Conservation (phyloP, 2,888 invertebrate genomes). For the Catocala fraxini region DNA sequence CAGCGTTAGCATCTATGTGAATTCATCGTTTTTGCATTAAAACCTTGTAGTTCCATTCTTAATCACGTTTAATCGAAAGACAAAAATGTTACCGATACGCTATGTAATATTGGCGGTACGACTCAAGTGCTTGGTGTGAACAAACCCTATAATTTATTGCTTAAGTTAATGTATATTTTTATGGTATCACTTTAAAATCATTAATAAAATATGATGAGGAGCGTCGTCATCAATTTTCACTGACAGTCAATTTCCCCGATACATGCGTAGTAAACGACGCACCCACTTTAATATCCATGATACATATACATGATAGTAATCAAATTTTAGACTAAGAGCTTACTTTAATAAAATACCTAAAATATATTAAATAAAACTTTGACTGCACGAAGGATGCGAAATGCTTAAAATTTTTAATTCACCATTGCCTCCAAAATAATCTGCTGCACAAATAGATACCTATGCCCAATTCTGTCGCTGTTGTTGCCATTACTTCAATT, state of each 20-base stretch:
- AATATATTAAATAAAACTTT: too few species aligned
- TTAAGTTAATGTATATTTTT: conserved; percentile 18
- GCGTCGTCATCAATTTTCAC: conserved; percentile 38
- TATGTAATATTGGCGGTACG: not conserved
- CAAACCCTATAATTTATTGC: conserved; percentile 17
- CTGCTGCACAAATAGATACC: too few species aligned
- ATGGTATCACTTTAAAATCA: conserved; percentile 29
- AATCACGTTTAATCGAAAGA: too few species aligned
- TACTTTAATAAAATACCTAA: not conserved
- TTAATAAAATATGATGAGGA: conserved; percentile 44
- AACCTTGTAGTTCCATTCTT: not conserved
- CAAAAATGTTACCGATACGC: too few species aligned
- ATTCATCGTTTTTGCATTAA: too few species aligned
- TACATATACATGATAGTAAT: not conserved
- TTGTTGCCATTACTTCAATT: too few species aligned
- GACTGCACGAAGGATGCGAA: too few species aligned
- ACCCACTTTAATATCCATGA: conserved; percentile 18
- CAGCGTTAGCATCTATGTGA: too few species aligned
- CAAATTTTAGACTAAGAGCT: not conserved
- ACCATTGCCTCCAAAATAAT: too few species aligned
- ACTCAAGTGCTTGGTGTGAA: not conserved
- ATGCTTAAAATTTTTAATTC: too few species aligned
- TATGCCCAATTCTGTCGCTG: too few species aligned
- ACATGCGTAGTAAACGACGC: conserved; percentile 20
- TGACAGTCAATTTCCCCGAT: conserved; percentile 46